phyloP scores from a whole-genome alignment of 2,888 invertebrate genomes.

The Maniola hyperantus region DNA sequence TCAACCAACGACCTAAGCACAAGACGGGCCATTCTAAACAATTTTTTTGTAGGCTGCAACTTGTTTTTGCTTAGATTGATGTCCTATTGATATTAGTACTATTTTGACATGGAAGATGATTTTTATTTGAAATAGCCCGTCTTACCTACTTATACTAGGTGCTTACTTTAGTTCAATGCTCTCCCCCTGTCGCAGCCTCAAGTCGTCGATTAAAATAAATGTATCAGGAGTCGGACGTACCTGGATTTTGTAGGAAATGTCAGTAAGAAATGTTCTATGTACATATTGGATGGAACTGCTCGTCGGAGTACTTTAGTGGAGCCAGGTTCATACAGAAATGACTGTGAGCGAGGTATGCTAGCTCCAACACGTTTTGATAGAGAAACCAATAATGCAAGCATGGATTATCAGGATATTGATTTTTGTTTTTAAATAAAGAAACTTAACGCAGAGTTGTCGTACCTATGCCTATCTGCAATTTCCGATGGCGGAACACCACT shows the following conservation, averaged over 20 bases:
- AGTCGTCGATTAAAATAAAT: slow-evolving; percentile 3
- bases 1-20: too few relatives aligned
- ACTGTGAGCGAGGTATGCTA: slow-evolving; percentile 57
- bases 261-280: slow-evolving; percentile 5
- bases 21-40: too few relatives aligned
- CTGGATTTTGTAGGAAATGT: slow-evolving; percentile 29
- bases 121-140: too few relatives aligned
- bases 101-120: too few relatives aligned
- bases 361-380: slow-evolving; percentile 57
- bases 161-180: too few relatives aligned
- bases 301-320: slow-evolving; percentile 47
- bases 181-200: not conserved
- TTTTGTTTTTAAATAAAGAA: not conserved
- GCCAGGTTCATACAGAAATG: slow-evolving; percentile 63
- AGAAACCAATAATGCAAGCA: not conserved
- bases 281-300: slow-evolving; percentile 24
- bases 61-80: too few relatives aligned
- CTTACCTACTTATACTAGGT: too few relatives aligned
- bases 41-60: too few relatives aligned
- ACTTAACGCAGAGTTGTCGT: not conserved
- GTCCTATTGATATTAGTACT: too few relatives aligned
- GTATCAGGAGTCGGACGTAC: slow-evolving; percentile 40
- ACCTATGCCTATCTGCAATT: too few relatives aligned
- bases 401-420: not conserved
- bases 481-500: too few relatives aligned